Evolutionary conservation across 2,113 vertebrate species (phyloP).

Genomic region (Sisor rabdophorus): DNA sequence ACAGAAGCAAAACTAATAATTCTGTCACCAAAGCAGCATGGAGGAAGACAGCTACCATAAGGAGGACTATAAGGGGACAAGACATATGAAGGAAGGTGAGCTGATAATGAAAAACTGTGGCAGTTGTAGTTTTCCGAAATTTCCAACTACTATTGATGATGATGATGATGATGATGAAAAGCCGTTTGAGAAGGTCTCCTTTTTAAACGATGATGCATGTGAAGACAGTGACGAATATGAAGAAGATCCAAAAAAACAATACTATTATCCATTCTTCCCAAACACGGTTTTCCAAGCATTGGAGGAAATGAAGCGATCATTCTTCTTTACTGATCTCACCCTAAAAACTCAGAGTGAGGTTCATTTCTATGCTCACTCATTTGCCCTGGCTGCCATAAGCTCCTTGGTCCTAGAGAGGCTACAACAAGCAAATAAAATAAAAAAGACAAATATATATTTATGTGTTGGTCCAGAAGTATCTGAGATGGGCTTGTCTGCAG

Average conservation of each 20-base stretch:
- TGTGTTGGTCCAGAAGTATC: slow-evolving; percentile 41
- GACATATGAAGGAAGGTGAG: not conserved
- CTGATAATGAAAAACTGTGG: not conserved
- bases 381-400: slow-evolving; percentile 72
- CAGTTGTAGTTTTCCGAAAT: not conserved
- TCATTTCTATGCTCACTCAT: slow-evolving; percentile 60
- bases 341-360: slow-evolving; percentile 52
- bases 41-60: not conserved
- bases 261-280: slow-evolving; percentile 52
- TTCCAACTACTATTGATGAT: not conserved
- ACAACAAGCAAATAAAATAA: not conserved
- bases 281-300: slow-evolving; percentile 62
- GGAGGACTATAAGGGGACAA: not conserved
- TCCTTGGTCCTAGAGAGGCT: slow-evolving; percentile 53
- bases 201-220: not conserved
- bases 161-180: not conserved
- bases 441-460: slow-evolving; percentile 20
- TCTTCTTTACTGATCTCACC: slow-evolving; percentile 66
- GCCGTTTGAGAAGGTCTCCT: not conserved
- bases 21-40: not conserved
- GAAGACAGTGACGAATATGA: slow-evolving; percentile 17
- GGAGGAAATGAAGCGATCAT: slow-evolving; percentile 58
- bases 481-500: slow-evolving; percentile 62
- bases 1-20: not conserved
- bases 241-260: slow-evolving; percentile 46